A percentile compares a stretch with the other conserved stretches of the same genome.
Conservation (phyloP, 2,113 vertebrate species). For the Lasiurus cinereus region DNA sequence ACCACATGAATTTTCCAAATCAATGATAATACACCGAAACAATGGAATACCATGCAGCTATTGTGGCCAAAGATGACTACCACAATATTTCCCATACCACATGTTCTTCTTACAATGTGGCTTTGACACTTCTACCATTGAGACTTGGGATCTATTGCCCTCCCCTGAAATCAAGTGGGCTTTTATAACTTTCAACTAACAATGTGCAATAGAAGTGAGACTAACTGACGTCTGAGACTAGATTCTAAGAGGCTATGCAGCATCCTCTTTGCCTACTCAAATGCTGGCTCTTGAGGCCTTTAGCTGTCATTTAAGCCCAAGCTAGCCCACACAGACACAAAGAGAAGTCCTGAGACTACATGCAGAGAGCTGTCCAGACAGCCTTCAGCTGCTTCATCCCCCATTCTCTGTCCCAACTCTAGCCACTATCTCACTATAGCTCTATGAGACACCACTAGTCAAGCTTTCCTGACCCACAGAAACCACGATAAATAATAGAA, state of each 20-base stretch:
- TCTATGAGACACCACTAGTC: neutral
- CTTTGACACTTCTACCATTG: neutral
- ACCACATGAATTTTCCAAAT: neutral
- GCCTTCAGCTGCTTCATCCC: neutral
- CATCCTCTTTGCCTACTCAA: neutral
- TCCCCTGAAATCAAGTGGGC: neutral
- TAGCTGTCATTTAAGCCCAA: neutral
- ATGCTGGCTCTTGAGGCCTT: neutral
- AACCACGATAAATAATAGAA: neutral
- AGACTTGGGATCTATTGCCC: neutral
- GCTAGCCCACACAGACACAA: neutral
- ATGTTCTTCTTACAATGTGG: neutral
- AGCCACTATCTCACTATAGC: neutral
- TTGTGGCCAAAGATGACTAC: neutral
- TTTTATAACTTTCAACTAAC: neutral
- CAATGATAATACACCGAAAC: neutral
- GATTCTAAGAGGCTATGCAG: neutral
- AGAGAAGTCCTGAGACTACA: neutral
- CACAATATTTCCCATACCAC: neutral
- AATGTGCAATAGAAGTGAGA: neutral
- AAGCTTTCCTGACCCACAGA: neutral
- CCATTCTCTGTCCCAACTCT: neutral
- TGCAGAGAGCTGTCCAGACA: neutral
- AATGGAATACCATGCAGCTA: neutral
- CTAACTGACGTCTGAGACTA: neutral